Base-by-base conservation (phyloP, 2,797 vertebrate species). In the Miichthys miiuy region DNA sequence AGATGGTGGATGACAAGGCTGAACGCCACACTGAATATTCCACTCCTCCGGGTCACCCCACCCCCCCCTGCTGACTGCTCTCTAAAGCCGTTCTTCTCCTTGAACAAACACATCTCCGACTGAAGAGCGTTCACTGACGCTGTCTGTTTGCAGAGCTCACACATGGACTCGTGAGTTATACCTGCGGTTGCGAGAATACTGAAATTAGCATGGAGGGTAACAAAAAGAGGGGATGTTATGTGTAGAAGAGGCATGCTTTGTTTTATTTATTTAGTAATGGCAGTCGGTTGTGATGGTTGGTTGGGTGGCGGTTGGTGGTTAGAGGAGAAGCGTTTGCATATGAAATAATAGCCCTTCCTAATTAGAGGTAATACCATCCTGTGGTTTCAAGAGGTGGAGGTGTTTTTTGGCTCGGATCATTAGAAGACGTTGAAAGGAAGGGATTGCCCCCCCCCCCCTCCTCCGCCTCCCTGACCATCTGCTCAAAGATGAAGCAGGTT, bases 291-390 rank as follows among this genome's bases (percentile, higher is more conserved):
- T 56, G 89, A 72, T 72, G 64, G 54, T 67, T 72, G 62, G 75
- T 65, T 47, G 17, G 7, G n/a, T 12, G 25, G 60, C 42, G 41
- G 80, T 71, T 89, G 66, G 82, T 70, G 51, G 68, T 75, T 76
- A 55, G 72, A 81, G 73, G 79, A 87, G 79, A 88, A 80, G 77
- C 67, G 76, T 89, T 87, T 79, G 77, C 87, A 86, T 77, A 86
- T 85, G 88, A 93, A 94, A 88, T 89, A 88, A 92, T 91, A 91
- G 74, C 81, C 82, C 83, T 90, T 82, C 55, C 91, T 93, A 94
- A 94, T 94, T 91, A 90, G 89, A 88, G 90, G 88, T 93, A 93
- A 92, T 92, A 86, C 83, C 91, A 84, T 92, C 92, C 64, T 89
- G 75, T 75, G 77, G 85, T 88, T 87, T 88, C 74, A 51, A 46